Conservation (phyloP, 2,113 vertebrate genomes). For the Lipotes vexillifer region DNA sequence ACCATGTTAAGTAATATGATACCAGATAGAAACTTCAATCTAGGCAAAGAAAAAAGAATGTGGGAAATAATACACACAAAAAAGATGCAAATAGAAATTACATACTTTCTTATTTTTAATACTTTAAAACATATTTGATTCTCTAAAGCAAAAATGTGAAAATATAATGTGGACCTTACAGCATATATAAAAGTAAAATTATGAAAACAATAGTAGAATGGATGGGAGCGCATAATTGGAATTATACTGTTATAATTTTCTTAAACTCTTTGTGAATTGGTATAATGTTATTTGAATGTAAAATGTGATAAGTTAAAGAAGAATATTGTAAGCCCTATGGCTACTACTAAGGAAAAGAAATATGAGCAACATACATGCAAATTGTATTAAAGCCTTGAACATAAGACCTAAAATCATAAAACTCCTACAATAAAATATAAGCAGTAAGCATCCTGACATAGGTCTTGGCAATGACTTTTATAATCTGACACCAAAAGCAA, state of each 20-base stretch:
- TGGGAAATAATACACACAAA: not conserved
- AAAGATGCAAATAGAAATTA: not conserved
- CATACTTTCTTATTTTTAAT: not conserved
- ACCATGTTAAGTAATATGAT: not conserved
- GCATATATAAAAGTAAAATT: not conserved
- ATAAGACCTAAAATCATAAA: not conserved
- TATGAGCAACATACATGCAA: not conserved
- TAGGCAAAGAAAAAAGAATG: not conserved
- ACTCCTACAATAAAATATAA: not conserved
- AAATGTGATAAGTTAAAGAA: not conserved
- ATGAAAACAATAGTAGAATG: not conserved
- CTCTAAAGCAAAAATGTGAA: not conserved
- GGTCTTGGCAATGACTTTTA: not conserved
- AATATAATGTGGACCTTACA: not conserved
- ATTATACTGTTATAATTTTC: not conserved
- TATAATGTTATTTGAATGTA: not conserved
- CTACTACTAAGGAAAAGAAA: not conserved
- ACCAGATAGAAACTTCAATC: not conserved
- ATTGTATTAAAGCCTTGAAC: not conserved
- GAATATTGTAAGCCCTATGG: not conserved
- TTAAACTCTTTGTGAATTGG: not conserved
- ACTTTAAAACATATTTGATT: not conserved
- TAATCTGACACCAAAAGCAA: not conserved
- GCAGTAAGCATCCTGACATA: not conserved
- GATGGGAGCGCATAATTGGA: not conserved